Percentiles rank a stretch among this genome's conserved stretches.
Conservation (phyloP, 2,113 vertebrate genomes). For the Podarcis raffonei region DNA sequence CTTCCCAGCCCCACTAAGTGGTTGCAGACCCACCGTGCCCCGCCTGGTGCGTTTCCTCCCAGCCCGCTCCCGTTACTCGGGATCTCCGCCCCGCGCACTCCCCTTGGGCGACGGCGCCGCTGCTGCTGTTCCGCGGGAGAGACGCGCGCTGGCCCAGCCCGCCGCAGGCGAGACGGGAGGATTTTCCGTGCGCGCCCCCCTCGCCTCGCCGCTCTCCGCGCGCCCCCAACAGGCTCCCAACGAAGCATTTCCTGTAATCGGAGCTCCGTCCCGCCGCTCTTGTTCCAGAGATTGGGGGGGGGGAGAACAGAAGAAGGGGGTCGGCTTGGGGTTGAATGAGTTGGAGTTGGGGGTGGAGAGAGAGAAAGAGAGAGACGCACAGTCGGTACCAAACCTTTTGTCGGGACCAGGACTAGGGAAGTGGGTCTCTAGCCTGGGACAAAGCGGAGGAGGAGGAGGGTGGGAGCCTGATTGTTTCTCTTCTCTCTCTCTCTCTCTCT, state of each 20-base stretch:
- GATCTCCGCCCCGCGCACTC: neutral
- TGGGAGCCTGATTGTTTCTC: too few species aligned
- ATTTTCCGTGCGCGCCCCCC: neutral
- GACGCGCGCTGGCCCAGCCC: neutral
- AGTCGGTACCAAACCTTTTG: neutral
- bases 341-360: neutral
- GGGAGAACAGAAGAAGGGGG: neutral
- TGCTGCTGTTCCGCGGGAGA: neutral
- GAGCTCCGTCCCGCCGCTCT: slow-evolving; percentile 21
- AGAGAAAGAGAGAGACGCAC: neutral
- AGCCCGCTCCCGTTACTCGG: neutral
- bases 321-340: neutral
- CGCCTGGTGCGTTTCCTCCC: neutral
- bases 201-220: neutral
- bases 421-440: neutral
- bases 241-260: slow-evolving; percentile 47
- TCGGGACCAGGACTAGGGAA: neutral
- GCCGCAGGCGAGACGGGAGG: neutral
- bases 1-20: neutral
- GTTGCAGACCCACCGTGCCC: slow-evolving; percentile 6
- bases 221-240: slow-evolving; percentile 18
- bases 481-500: neutral
- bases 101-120: neutral
- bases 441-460: too few species aligned
- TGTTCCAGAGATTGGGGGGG: neutral